Evolutionary conservation across 2,113 vertebrate species (phyloP).

Genomic region (Scortum barcoo): DNA sequence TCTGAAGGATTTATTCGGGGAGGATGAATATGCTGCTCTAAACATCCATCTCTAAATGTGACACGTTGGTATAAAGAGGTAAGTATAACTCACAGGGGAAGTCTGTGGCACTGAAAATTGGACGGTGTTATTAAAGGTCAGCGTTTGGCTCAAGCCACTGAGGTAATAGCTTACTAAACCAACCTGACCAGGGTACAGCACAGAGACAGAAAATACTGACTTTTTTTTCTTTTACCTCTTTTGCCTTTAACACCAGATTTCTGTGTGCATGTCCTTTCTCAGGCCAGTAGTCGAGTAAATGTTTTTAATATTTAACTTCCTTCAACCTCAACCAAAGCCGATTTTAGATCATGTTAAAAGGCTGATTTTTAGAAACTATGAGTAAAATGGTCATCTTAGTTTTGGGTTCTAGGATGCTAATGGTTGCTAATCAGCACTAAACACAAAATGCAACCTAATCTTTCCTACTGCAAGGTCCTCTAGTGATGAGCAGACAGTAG

Average conservation of each 20-base stretch:
- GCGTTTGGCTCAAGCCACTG: conserved; percentile 24
- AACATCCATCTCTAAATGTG: conserved; percentile 76
- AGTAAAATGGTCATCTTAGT: no score
- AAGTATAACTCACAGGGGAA: conserved; percentile 65
- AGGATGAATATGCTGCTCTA: conserved; percentile 72
- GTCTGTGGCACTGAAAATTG: conserved; percentile 40
- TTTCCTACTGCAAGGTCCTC: background rate
- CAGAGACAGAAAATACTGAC: background rate
- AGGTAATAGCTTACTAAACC: conserved; percentile 32
- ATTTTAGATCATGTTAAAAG: no score
- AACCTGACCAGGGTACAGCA: conserved; percentile 7
- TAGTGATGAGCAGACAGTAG: background rate
- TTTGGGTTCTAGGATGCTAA: no score
- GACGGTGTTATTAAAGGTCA: conserved; percentile 52
- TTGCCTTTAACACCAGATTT: background rate
- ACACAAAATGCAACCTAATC: no score
- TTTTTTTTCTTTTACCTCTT: conserved; percentile 7
- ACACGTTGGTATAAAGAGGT: conserved; percentile 69
- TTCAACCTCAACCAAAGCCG: background rate
- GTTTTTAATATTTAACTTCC: conserved; percentile 1
- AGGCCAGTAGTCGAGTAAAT: background rate
- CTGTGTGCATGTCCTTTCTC: background rate
- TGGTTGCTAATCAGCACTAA: no score
- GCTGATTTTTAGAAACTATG: no score
- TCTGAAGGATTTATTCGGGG: conserved; percentile 76